phyloP scores from a whole-genome alignment of 92 coral and sea anemone genomes.

The Bergia sp. region DNA sequence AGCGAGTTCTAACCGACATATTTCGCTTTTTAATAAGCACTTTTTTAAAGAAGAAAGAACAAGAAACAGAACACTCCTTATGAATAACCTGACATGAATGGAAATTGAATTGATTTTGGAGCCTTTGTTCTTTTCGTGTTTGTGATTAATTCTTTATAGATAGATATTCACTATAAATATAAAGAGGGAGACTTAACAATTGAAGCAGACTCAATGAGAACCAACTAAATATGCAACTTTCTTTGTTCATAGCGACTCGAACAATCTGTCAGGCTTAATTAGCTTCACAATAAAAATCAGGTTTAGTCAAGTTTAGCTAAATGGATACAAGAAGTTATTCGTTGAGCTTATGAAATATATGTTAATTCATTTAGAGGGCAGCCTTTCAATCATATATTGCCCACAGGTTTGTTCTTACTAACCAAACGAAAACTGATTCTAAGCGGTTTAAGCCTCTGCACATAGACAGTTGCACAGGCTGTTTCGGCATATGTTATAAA shows the following conservation, averaged over 20 bases:
- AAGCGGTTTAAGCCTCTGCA: not conserved
- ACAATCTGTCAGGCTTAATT: conserved; percentile 30
- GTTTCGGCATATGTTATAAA: not conserved
- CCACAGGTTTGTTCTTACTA: not conserved
- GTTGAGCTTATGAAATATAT: not conserved
- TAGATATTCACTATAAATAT: not conserved
- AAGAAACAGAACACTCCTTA: too few species aligned
- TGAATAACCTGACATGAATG: too few species aligned
- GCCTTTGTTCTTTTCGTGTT: too few species aligned
- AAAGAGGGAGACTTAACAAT: not conserved
- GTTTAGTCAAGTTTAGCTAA: not conserved
- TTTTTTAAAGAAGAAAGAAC: too few species aligned
- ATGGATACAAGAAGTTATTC: not conserved
- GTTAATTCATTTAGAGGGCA: conserved; percentile 5
- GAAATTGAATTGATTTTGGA: too few species aligned
- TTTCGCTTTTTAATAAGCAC: too few species aligned
- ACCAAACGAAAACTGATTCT: not conserved
- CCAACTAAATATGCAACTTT: not conserved
- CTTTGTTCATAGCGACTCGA: not conserved
- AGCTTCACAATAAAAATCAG: conserved; percentile 10
- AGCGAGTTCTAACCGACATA: too few species aligned
- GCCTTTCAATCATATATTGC: not conserved
- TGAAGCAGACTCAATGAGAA: not conserved
- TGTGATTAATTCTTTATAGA: too few species aligned
- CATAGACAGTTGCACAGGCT: too few species aligned